A percentile compares a stretch with the other conserved stretches of the same genome.
phyloP scores from a whole-genome alignment of 2,113 vertebrate genomes.

The Rhadina sibilatrix region DNA sequence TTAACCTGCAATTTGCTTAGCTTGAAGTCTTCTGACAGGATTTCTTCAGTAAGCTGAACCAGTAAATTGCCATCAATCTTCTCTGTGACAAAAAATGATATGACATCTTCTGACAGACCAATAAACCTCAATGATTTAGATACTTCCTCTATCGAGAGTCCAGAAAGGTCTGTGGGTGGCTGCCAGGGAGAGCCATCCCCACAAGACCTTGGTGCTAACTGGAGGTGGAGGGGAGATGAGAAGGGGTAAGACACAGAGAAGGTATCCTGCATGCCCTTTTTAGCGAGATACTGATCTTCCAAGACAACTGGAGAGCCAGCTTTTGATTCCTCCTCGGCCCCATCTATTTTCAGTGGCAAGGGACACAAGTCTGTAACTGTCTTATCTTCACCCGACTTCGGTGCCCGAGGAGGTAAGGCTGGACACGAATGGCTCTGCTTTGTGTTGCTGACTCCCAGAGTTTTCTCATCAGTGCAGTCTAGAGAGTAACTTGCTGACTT shows the following conservation, averaged over 20 bases:
- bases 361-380: conserved; percentile 61
- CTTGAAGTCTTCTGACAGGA: conserved; percentile 95
- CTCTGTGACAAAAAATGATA: conserved; percentile 88
- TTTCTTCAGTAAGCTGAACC: conserved; percentile 94
- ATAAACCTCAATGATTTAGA: conserved; percentile 92
- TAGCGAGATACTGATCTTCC: conserved; percentile 72
- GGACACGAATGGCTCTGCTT: conserved; percentile 93
- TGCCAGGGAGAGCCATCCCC: conserved; percentile 87
- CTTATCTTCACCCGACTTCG: conserved; percentile 77
- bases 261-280: conserved; percentile 74
- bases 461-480: conserved; percentile 83
- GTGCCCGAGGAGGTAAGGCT: conserved; percentile 88
- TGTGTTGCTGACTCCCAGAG: conserved; percentile 68
- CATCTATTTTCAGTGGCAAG: conserved; percentile 73
- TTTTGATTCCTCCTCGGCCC: conserved; percentile 73
- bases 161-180: conserved; percentile 87
- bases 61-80: conserved; percentile 97
- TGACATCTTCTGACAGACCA: conserved; percentile 89
- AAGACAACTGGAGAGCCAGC: conserved; percentile 67
- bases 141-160: conserved; percentile 92
- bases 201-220: conserved; percentile 74
- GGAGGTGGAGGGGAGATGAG: conserved; percentile 71
- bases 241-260: conserved; percentile 76
- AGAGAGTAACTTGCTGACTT: conserved; percentile 91
- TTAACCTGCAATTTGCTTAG: conserved; percentile 97